Percentiles rank a stretch among this genome's conserved stretches.
phyloP scores from a whole-genome alignment of 2,888 invertebrate genomes.

The Orthosia gracilis region DNA sequence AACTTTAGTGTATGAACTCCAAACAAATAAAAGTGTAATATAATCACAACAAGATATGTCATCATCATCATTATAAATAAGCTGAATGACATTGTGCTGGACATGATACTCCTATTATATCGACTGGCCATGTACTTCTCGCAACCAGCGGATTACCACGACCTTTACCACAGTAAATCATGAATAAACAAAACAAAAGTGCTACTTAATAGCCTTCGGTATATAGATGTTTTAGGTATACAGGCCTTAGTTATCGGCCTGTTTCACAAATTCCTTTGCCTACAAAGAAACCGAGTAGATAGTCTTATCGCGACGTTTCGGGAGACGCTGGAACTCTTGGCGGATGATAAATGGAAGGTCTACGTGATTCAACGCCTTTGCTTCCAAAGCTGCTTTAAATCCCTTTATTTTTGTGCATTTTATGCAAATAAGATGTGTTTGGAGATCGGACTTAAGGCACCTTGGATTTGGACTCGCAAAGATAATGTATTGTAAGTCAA shows the following conservation, averaged over 20 bases:
- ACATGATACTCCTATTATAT: background rate
- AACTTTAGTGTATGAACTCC: no score
- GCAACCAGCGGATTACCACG: background rate
- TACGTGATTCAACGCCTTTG: conserved; percentile 77
- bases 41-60: background rate
- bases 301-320: conserved; percentile 74
- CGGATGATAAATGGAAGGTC: conserved; percentile 78
- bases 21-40: no score
- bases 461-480: background rate
- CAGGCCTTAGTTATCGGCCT: conserved; percentile 32
- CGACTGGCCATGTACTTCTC: background rate
- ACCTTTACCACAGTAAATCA: background rate
- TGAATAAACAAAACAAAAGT: background rate
- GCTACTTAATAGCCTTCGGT: background rate
- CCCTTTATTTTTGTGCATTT: conserved; percentile 41
- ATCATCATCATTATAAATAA: background rate
- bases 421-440: conserved; percentile 21
- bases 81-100: background rate
- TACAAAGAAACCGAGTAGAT: conserved; percentile 62
- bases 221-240: background rate
- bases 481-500: background rate
- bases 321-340: conserved; percentile 72
- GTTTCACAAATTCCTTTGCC: conserved; percentile 56
- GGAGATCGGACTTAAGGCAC: background rate
- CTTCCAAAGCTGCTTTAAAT: conserved; percentile 60